Conservation (phyloP, 2,797 vertebrate species). For the Eospalax fontanierii region DNA sequence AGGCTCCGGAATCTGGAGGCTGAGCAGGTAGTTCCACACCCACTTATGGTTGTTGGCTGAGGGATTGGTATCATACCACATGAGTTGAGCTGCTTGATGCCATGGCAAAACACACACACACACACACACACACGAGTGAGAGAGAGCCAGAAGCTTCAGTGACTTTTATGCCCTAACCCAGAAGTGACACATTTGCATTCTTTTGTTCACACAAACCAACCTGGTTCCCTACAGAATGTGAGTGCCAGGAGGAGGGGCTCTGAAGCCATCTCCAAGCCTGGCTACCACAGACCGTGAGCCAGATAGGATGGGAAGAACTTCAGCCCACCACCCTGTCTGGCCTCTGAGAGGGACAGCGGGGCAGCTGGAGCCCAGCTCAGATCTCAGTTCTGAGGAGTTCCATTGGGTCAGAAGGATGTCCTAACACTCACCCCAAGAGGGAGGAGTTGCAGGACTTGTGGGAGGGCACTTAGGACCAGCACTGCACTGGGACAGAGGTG, state of each 20-base stretch:
- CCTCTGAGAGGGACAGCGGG: not conserved
- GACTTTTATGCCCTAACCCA: not conserved
- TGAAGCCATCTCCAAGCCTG: not conserved
- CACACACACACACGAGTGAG: too few relatives aligned
- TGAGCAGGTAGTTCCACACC: too few relatives aligned
- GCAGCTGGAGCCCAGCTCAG: not conserved
- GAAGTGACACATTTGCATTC: not conserved
- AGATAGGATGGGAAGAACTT: not conserved
- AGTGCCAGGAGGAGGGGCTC: not conserved
- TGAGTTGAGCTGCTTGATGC: not conserved
- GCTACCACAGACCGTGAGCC: too few relatives aligned
- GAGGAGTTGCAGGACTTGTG: too few relatives aligned
- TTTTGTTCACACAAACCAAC: not conserved
- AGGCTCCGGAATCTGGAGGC: not conserved
- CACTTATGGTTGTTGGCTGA: not conserved
- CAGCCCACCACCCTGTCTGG: not conserved
- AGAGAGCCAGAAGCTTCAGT: not conserved
- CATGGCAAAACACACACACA: not conserved
- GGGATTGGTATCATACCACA: not conserved
- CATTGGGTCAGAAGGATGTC: not conserved
- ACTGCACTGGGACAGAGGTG: not conserved
- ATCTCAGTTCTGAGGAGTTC: not conserved
- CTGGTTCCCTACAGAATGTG: not conserved
- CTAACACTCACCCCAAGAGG: not conserved
- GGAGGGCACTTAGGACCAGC: not conserved